phyloP scores from a whole-genome alignment of 1,140 invertebrate species.

The Harpegnathos saltator region DNA sequence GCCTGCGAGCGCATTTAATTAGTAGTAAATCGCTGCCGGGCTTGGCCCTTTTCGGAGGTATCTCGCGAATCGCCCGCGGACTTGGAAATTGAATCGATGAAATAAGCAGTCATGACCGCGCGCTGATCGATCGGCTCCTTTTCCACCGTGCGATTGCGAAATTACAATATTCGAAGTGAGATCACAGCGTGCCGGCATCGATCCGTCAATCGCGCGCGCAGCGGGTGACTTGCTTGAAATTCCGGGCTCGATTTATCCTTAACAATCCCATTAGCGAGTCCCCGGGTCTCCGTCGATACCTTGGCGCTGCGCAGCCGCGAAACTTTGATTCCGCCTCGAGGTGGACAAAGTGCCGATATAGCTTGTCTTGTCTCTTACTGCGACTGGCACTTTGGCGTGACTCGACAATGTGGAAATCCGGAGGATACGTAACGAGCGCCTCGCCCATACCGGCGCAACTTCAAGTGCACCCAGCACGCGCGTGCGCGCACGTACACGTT shows the following conservation, averaged over 20 bases:
- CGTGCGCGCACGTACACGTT: not conserved
- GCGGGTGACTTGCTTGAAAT: slow-evolving; percentile 31
- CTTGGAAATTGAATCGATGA: too few relatives aligned
- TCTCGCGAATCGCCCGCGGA: too few relatives aligned
- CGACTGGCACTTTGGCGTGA: slow-evolving; percentile 58
- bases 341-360: slow-evolving; percentile 60
- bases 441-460: slow-evolving; percentile 30
- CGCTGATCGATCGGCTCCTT: not conserved
- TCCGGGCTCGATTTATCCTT: slow-evolving; percentile 52
- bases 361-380: slow-evolving; percentile 58
- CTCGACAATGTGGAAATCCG: slow-evolving; percentile 47
- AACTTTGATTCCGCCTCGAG: slow-evolving; percentile 46
- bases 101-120: not conserved
- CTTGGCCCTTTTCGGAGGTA: too few relatives aligned
- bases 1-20: too few relatives aligned
- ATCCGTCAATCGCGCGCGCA: slow-evolving; percentile 38
- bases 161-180: too few relatives aligned
- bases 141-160: not conserved
- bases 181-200: slow-evolving; percentile 25
- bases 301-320: not conserved
- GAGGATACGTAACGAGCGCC: slow-evolving; percentile 13
- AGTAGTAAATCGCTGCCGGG: too few relatives aligned
- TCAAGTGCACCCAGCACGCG: not conserved
- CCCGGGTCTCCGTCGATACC: slow-evolving; percentile 27
- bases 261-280: slow-evolving; percentile 57